A percentile compares a stretch with the other conserved stretches of the same genome.
Conservation (phyloP, 2,888 invertebrate genomes). For the Caenorhabditis virilis region DNA sequence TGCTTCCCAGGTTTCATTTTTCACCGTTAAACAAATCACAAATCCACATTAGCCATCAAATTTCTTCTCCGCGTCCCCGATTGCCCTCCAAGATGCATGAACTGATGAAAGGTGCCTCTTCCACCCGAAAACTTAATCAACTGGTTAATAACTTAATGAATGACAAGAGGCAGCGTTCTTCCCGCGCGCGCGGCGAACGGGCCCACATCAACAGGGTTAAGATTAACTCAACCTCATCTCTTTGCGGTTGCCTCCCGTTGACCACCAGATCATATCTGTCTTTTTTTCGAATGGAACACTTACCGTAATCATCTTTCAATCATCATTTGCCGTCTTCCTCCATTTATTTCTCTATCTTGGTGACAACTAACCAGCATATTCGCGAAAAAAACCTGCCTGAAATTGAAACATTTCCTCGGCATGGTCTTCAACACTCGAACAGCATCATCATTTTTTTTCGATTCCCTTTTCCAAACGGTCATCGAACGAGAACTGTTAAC, state of each 20-base stretch:
- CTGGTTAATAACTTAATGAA: constrained; percentile 43
- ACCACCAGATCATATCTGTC: too few species aligned
- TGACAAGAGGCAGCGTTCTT: constrained; percentile 25
- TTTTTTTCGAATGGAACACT: too few species aligned
- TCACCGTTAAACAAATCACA: neutral
- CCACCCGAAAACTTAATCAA: constrained; percentile 20
- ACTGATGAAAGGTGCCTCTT: constrained; percentile 20
- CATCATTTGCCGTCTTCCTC: too few species aligned
- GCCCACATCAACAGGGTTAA: constrained; percentile 3
- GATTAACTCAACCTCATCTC: constrained; percentile 27
- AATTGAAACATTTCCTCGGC: too few species aligned
- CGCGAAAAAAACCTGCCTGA: too few species aligned
- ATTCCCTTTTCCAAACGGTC: too few species aligned
- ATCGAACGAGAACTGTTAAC: too few species aligned
- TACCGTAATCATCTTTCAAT: neutral
- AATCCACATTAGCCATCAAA: neutral
- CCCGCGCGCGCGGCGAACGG: constrained; percentile 24
- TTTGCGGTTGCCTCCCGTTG: too few species aligned
- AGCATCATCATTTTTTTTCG: too few species aligned
- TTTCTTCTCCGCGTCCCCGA: constrained; percentile 1
- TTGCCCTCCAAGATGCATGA: constrained; percentile 2
- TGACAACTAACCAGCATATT: neutral
- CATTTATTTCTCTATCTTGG: neutral
- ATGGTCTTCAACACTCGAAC: too few species aligned
- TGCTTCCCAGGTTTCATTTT: neutral